Percentiles rank a stretch among this genome's conserved stretches.
Evolutionary conservation across 2,113 vertebrate genomes (phyloP).

Genomic region (Paratilapia polleni): DNA sequence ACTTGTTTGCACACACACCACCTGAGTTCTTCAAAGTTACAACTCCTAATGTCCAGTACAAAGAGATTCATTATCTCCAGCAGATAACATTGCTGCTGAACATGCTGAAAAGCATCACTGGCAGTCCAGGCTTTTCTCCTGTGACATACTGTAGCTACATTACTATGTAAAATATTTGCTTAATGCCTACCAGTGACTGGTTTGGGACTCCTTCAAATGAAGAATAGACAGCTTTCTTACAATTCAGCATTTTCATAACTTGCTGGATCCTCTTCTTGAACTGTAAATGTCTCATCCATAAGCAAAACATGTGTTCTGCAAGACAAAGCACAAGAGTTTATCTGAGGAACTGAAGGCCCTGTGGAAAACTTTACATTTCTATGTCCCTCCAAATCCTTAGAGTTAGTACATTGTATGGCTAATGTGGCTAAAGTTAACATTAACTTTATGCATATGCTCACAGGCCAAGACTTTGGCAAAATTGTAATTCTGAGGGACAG

Average conservation of each 20-base stretch:
- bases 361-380: not conserved
- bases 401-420: not conserved
- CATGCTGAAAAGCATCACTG: not conserved
- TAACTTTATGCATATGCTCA: not conserved
- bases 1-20: not conserved
- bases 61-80: not conserved
- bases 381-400: not conserved
- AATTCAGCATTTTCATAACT: not conserved
- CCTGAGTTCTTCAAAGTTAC: not conserved
- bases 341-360: not conserved
- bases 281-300: not conserved
- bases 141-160: not conserved
- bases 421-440: not conserved
- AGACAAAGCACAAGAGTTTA: too few relatives aligned
- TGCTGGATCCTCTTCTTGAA: not conserved
- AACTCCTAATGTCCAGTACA: not conserved
- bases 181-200: not conserved
- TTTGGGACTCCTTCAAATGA: too few relatives aligned
- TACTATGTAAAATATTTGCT: not conserved
- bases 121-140: not conserved
- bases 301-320: not conserved
- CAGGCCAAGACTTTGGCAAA: not conserved
- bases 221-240: too few relatives aligned
- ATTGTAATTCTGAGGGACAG: not conserved
- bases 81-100: not conserved